A percentile compares a stretch with the other conserved stretches of the same genome.
Conservation (phyloP, 64 coral and sea anemone genomes). For the Montipora capricornis region DNA sequence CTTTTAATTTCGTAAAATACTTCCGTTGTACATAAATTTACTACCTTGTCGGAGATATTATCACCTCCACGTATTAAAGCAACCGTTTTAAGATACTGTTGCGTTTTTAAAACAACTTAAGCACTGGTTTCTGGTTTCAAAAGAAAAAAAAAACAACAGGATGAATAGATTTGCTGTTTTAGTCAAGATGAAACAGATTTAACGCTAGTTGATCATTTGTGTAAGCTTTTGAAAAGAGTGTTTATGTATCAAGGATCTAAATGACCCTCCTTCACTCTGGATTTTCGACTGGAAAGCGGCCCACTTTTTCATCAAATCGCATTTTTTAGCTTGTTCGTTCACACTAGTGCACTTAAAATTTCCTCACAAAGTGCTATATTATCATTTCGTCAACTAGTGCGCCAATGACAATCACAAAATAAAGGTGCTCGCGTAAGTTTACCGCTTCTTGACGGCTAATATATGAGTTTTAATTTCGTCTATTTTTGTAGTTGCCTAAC, state of each 20-base stretch:
- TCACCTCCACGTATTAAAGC: slow-evolving; percentile 3
- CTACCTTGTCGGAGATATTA: slow-evolving; percentile 53
- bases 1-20: slow-evolving; percentile 51
- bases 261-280: slow-evolving; percentile 2
- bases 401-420: not conserved
- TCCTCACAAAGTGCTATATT: slow-evolving; percentile 10
- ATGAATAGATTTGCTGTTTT: slow-evolving; percentile 8
- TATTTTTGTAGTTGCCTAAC: slow-evolving; percentile 43
- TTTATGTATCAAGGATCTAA: not conserved
- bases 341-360: not conserved
- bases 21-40: slow-evolving; percentile 63
- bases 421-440: slow-evolving; percentile 11
- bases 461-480: slow-evolving; percentile 50
- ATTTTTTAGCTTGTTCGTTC: not conserved
- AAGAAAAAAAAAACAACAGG: not conserved
- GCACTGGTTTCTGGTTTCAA: slow-evolving; percentile 4
- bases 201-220: slow-evolving; percentile 38
- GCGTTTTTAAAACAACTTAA: slow-evolving; percentile 34
- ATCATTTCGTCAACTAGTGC: not conserved
- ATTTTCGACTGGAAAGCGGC: not conserved
- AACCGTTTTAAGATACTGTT: slow-evolving; percentile 41
- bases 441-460: slow-evolving; percentile 39
- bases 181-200: not conserved
- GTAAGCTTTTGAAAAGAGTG: slow-evolving; percentile 15
- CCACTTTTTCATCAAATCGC: not conserved